Evolutionary conservation across 2,797 vertebrate species (phyloP), one percentile per base, ranked within the genome.

Genomic region (Pseudochaenichthys georgianus): DNA sequence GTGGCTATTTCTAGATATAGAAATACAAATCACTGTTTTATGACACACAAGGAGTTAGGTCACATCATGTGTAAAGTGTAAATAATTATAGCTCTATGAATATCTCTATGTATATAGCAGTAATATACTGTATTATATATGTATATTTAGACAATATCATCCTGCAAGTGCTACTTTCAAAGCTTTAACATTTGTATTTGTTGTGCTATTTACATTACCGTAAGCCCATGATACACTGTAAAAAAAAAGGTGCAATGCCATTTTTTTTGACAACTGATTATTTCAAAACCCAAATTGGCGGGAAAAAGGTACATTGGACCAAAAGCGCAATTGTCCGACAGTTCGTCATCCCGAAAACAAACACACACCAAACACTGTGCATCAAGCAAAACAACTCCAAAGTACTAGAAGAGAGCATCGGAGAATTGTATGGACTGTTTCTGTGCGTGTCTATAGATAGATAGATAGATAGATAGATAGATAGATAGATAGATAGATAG

Each of bases 1-100:
- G 64, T 23, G 23, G 31, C 13, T 59, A 23, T 70, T 61, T 78
- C 12, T 16, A 64, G 77, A 69, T 31, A 13, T 51, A 16, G 13
- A 63, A 57, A 55, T 23, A 71, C 3, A 59, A 70, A 45, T 55
- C 31, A 55, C 23, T 68, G 57, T 60, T 78, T 82, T 2, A 0
- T 10, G 59, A 58, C 48, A 65, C 59, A 47, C 64, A 64, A 28
- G 57, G 51, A 70, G 34, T 82, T 55, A 42, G 42, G 21, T 75
- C 23, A 31, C 60, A 78, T 77, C 48, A 72, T 81, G 64, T 85
- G 84, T 83, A 88, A 52, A 86, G 67, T 89, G 87, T 85, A 60
- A 83, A 89, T 90, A 89, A 63, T 64, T 68, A 81, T 21, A 80
- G 54, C 64, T 79, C 64, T 79, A 64, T 81, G 28, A 62, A 73